Conservation (phyloP, 37 sponge, comb jelly and placozoan genomes). For the Halichondria panicea region DNA sequence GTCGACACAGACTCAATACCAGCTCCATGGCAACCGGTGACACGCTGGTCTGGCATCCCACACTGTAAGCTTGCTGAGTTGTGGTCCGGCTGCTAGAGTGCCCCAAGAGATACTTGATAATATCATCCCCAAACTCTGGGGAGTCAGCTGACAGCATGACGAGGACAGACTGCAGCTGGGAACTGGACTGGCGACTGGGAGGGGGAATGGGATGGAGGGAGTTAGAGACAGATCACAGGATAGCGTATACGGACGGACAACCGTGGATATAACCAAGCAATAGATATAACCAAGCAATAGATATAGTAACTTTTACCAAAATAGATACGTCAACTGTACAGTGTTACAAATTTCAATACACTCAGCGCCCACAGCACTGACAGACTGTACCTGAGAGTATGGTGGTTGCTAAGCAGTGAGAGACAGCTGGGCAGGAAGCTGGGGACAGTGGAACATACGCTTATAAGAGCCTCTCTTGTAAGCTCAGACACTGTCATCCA, state of each 20-base stretch:
- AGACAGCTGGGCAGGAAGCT: conserved; percentile 43
- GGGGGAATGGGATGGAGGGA: neutral
- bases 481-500: conserved; percentile 28
- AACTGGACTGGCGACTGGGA: conserved; percentile 10
- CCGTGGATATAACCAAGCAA: too few species aligned
- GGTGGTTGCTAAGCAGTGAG: conserved; percentile 21
- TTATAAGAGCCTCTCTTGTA: neutral
- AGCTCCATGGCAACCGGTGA: conserved; percentile 7
- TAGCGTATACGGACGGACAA: neutral
- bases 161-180: conserved; percentile 13
- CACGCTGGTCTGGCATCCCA: neutral
- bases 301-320: too few species aligned
- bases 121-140: conserved; percentile 20
- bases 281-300: too few species aligned
- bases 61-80: neutral
- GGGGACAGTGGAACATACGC: conserved; percentile 7
- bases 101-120: conserved; percentile 40
- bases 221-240: too few species aligned
- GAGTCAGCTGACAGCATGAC: conserved; percentile 14
- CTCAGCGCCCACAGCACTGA: neutral
- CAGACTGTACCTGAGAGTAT: conserved; percentile 8
- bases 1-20: conserved; percentile 20
- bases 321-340: too few species aligned
- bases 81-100: conserved; percentile 12
- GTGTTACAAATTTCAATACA: neutral